These are phyloP conservation scores for Serilophus lunatus DNA, from an alignment of 2,113 vertebrate genomes.

Conservation along the genomic window DNA sequence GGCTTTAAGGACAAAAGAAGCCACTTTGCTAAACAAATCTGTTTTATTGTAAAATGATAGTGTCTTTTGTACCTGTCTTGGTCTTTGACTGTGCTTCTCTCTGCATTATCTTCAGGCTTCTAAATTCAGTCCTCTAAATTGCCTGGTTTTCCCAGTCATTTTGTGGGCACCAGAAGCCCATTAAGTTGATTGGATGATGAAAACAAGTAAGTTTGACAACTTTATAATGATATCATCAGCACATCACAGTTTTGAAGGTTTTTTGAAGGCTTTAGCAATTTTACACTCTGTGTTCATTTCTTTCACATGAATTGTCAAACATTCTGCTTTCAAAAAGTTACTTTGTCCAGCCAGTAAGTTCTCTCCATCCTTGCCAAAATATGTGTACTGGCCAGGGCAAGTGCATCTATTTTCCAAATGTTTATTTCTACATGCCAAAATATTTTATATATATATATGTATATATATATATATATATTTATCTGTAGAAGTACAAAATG, in stretches of 20 bases:
- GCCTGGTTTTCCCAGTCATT: fast-evolving
- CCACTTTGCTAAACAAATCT: neutral
- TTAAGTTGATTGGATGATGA: neutral
- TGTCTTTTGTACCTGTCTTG: neutral
- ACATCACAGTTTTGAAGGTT: neutral
- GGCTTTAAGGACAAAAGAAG: neutral
- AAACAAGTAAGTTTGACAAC: neutral
- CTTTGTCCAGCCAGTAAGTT: neutral
- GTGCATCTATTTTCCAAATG: neutral
- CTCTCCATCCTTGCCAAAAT: neutral
- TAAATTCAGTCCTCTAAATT: neutral
- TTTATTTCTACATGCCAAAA: neutral
- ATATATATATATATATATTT: neutral
- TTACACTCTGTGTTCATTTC: neutral
- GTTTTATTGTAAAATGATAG: neutral
- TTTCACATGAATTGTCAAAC: neutral
- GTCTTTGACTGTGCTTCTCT: neutral
- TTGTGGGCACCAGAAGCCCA: neutral
- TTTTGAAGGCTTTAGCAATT: neutral
- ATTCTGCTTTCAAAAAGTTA: neutral
- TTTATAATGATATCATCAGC: neutral
- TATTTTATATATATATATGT: neutral
- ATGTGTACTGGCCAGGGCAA: neutral
- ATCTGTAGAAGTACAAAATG: neutral
- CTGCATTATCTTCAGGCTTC: neutral